A percentile compares a stretch with the other conserved stretches of the same genome.
Evolutionary conservation across 2,797 vertebrate species (phyloP).

Genomic region (Galagoides demidoff): DNA sequence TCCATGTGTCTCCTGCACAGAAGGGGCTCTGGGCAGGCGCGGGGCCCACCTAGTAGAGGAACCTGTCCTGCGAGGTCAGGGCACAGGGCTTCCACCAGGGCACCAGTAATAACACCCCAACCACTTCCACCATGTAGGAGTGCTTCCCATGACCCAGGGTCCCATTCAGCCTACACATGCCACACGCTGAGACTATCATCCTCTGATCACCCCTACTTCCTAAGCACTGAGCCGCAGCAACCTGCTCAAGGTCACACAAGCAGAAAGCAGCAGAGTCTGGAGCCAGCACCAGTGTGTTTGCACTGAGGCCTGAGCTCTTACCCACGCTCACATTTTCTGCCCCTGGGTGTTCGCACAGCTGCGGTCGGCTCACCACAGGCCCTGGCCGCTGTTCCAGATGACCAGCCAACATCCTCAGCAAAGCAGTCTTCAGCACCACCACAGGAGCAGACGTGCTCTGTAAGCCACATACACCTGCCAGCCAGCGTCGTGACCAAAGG

Average conservation of each 20-base stretch:
- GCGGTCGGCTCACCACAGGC: background rate
- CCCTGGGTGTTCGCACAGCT: background rate
- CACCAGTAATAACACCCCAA: accelerated
- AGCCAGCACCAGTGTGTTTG: no score
- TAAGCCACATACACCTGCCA: background rate
- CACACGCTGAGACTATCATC: accelerated
- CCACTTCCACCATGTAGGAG: background rate
- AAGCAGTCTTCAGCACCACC: accelerated
- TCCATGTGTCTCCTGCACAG: constrained; percentile 78
- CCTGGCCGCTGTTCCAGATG: background rate
- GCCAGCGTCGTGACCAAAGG: background rate
- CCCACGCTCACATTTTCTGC: accelerated
- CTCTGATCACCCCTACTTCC: background rate
- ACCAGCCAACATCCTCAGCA: accelerated
- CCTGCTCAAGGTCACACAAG: background rate
- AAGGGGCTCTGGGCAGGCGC: constrained; percentile 1
- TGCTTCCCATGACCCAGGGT: background rate
- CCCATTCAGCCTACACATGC: accelerated
- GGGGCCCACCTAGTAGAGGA: constrained; percentile 61
- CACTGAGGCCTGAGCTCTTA: background rate
- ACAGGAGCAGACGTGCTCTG: accelerated
- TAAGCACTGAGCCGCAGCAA: background rate
- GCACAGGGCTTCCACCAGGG: background rate
- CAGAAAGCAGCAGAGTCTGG: background rate
- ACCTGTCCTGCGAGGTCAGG: constrained; percentile 77